Conservation (phyloP, 35 echinoderm and acorn worm genomes). For the Anneissia japonica region DNA sequence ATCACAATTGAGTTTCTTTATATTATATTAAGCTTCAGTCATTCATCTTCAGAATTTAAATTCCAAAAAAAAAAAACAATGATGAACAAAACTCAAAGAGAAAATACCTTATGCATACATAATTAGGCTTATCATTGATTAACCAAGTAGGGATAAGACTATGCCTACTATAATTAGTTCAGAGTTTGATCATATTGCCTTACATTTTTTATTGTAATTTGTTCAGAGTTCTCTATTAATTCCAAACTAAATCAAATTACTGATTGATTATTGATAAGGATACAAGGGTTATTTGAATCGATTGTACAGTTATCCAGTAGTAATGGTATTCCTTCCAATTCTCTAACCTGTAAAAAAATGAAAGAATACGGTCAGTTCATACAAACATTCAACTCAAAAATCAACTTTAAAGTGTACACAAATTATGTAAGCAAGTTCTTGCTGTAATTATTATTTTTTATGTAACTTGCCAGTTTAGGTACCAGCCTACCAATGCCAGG, state of each 20-base stretch:
- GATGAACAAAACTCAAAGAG: neutral
- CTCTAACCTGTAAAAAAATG: constrained; percentile 45
- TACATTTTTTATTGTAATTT: neutral
- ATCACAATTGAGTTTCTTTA: too few relatives aligned
- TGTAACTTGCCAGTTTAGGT: too few relatives aligned
- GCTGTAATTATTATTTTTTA: too few relatives aligned
- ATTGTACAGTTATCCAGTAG: constrained; percentile 73
- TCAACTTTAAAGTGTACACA: too few relatives aligned
- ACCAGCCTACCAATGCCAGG: too few relatives aligned
- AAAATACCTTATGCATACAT: neutral
- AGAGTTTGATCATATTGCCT: neutral
- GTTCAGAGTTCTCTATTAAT: neutral
- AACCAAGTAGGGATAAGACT: neutral
- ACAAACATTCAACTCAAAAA: too few relatives aligned
- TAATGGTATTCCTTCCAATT: constrained; percentile 56
- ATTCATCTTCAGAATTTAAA: too few relatives aligned
- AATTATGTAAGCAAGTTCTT: too few relatives aligned
- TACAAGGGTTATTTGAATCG: constrained; percentile 68
- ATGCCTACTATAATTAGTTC: neutral
- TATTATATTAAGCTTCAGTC: too few relatives aligned
- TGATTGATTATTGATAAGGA: too few relatives aligned
- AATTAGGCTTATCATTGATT: neutral
- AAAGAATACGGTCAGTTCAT: too few relatives aligned
- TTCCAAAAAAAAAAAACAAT: too few relatives aligned
- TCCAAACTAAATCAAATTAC: neutral